These are phyloP conservation scores for Procavia capensis DNA, from an alignment of 2,113 vertebrate species.

Conservation along the genomic window DNA sequence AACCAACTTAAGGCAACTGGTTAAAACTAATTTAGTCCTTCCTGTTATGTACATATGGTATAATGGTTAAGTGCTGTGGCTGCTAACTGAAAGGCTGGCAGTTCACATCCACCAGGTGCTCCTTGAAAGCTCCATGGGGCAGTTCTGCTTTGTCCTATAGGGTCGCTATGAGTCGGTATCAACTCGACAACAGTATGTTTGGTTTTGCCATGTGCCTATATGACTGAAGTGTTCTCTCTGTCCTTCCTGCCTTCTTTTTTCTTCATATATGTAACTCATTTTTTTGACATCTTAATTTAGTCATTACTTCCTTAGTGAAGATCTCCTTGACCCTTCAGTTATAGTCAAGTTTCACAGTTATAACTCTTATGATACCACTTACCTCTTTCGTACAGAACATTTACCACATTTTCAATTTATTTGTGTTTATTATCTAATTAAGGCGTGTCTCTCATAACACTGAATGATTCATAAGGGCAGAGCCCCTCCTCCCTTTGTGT, in stretches of 20 bases:
- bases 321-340: not conserved
- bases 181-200: too few species aligned
- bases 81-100: too few species aligned
- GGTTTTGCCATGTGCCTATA: not conserved
- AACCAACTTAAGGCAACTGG: too few species aligned
- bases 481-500: too few species aligned
- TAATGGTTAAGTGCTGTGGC: too few species aligned
- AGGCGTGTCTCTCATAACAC: not conserved
- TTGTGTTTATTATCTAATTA: not conserved
- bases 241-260: not conserved
- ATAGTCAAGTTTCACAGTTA: not conserved
- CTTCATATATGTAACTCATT: not conserved
- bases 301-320: not conserved
- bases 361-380: not conserved
- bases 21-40: too few species aligned
- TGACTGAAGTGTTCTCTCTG: not conserved
- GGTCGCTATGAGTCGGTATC: too few species aligned
- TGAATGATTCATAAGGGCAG: not conserved
- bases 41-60: too few species aligned
- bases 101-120: too few species aligned
- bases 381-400: not conserved
- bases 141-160: too few species aligned
- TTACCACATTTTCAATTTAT: not conserved
- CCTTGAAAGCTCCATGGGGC: too few species aligned
- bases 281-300: not conserved